These are phyloP conservation scores for Ochropleura plecta DNA, from an alignment of 2,888 invertebrate genomes.

Conservation along the genomic window DNA sequence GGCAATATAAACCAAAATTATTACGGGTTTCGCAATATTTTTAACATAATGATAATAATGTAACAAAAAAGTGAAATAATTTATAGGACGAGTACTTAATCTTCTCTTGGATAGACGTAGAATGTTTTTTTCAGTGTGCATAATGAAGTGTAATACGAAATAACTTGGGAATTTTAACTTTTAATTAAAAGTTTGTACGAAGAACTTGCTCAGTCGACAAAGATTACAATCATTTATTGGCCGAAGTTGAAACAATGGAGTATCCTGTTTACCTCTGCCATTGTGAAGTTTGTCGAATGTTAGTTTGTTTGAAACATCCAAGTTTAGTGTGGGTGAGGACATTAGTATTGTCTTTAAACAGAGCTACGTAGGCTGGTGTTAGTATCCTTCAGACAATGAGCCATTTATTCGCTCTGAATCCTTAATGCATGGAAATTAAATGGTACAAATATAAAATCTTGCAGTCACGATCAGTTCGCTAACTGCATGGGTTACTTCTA, in stretches of 20 bases:
- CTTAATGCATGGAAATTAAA: conserved; percentile 70
- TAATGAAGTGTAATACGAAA: conserved; percentile 47
- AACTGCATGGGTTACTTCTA: not conserved
- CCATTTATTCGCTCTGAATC: conserved; percentile 65
- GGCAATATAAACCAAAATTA: not conserved
- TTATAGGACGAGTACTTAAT: not conserved
- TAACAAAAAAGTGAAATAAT: conserved; percentile 11
- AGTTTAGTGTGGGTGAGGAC: conserved; percentile 69
- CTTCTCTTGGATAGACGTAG: conserved; percentile 1
- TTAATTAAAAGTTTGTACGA: conserved; percentile 65
- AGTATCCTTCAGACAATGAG: conserved; percentile 67
- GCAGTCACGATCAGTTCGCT: conserved; percentile 8
- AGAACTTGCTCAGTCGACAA: conserved; percentile 51
- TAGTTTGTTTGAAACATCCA: conserved; percentile 60
- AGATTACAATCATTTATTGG: conserved; percentile 69
- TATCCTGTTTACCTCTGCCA: conserved; percentile 65
- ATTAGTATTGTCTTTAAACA: conserved; percentile 67
- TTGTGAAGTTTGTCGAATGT: conserved; percentile 65
- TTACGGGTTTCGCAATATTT: not conserved
- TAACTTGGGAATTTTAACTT: conserved; percentile 50
- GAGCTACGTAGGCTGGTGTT: conserved; percentile 60
- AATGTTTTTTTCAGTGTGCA: conserved; percentile 38
- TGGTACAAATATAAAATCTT: conserved; percentile 47
- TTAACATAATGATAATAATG: not conserved
- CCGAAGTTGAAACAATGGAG: conserved; percentile 65